phyloP scores from a whole-genome alignment of 2,113 vertebrate species.

The Gopherus evgoodei region DNA sequence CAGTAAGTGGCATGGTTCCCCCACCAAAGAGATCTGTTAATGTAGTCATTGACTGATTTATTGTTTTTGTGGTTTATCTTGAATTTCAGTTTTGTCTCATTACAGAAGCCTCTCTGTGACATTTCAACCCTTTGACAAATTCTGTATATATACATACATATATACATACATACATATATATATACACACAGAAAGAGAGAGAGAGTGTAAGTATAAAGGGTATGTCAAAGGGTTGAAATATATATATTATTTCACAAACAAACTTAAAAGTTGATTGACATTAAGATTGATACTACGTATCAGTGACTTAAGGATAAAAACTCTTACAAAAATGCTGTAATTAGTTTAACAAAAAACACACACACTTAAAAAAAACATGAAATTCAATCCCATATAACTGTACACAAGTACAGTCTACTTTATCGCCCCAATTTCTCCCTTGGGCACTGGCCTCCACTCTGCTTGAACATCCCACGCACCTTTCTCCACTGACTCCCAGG shows the following conservation, averaged over 20 bases:
- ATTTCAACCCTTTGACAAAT: not conserved
- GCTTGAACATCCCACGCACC: not conserved
- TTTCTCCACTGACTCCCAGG: not conserved
- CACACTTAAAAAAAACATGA: not conserved
- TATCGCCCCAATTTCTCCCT: not conserved
- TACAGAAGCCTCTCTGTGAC: not conserved
- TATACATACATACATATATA: no score
- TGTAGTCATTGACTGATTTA: not conserved
- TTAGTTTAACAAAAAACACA: not conserved
- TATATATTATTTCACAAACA: not conserved
- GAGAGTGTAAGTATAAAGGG: no score
- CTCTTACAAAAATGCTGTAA: not conserved
- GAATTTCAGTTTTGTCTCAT: not conserved
- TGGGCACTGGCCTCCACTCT: not conserved
- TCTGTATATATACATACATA: no score
- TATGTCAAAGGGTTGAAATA: not conserved
- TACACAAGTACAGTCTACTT: rapidly evolving
- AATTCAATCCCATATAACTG: not conserved
- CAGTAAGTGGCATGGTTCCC: not conserved
- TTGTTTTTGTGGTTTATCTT: not conserved
- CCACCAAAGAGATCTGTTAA: not conserved
- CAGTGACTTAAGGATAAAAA: not conserved
- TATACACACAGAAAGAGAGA: no score
- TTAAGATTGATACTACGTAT: not conserved
- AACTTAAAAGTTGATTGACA: not conserved